Base-by-base conservation (phyloP, 2,888 invertebrate species). In the Pterostichus madidus region DNA sequence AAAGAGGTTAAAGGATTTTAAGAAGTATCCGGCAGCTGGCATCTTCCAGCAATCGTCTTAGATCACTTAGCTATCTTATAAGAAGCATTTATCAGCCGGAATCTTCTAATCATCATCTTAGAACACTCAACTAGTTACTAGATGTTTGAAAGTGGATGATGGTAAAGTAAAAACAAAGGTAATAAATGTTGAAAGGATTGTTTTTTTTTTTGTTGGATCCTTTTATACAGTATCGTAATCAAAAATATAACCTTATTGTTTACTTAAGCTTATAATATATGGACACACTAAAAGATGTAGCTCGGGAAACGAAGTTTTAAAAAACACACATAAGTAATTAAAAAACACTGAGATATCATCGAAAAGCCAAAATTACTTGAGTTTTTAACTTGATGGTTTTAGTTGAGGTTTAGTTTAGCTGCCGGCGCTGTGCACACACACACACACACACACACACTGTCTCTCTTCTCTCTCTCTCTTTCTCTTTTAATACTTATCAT, bases 231-330 rank as follows among this genome's bases (percentile, higher is more conserved):
- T 79, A 79, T 79, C 32, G 79, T 79, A 79, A 79, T 79, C 79
- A 79, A 79, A 79, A 79, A 79, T 79, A 79, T 79, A 79, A 79
- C 79, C 79, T 79, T 79, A 79, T 73, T 46, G 64, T 79, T 46
- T 79, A 64, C 79, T 79, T 79, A 79, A 79, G 79, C 79, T 79
- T 79, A 59, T 52, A 13, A 77, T 79, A 77, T 79, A 79, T 79
- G 79, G 79, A 79, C 79, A 79, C 79, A 79, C 79, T 79, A 79
- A 79, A 79, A 64, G 61, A 32, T 15, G 79, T 64, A 79, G 79
- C 59, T 31, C 13, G 24, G 39, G 64, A 52, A 49, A 76, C 5
- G 11, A 13, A n/a, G 8, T n/a, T 53, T 39, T 56, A 13, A 78
- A 59, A 78, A 59, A 78, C 56, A 59, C 59, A 78, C 56, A 59